Evolutionary conservation across 2,888 invertebrate genomes (phyloP).

Genomic region (Amblyjoppa fuscipennis): DNA sequence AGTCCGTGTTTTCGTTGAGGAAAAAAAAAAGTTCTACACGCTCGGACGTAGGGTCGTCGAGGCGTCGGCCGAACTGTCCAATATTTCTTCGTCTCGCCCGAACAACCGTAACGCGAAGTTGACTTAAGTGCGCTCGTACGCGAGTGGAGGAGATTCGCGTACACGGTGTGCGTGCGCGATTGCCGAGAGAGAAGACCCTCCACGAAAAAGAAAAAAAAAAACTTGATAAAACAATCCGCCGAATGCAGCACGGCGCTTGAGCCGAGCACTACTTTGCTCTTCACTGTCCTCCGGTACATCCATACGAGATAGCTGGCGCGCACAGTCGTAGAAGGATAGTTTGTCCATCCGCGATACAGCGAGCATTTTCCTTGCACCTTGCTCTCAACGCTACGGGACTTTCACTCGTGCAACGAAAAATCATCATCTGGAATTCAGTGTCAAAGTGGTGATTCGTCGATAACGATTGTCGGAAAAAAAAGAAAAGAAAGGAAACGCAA

Average conservation of each 20-base stretch:
- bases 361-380: slow-evolving; percentile 22
- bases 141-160: background rate
- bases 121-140: slow-evolving; percentile 34
- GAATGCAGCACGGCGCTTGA: slow-evolving; percentile 44
- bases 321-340: background rate
- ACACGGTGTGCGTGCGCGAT: background rate
- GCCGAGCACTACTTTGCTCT: background rate
- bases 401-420: slow-evolving; percentile 26
- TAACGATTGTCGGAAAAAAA: slow-evolving; percentile 7
- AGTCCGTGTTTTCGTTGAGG: slow-evolving; percentile 4
- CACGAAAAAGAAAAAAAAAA: background rate
- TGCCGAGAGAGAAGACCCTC: background rate
- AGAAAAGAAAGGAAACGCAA: background rate
- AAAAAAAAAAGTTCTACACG: background rate
- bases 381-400: slow-evolving; percentile 3
- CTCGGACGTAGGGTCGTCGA: slow-evolving; percentile 1
- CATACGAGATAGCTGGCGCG: slow-evolving; percentile 49
- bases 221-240: slow-evolving; percentile 55
- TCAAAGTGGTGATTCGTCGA: slow-evolving; percentile 29
- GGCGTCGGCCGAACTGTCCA: slow-evolving; percentile 22
- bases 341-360: background rate
- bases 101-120: slow-evolving; percentile 1
- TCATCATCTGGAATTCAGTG: slow-evolving; percentile 37
- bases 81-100: slow-evolving; percentile 16
- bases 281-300: background rate